Base-by-base conservation (phyloP, 2,888 invertebrate species). In the Helicoverpa assulta region DNA sequence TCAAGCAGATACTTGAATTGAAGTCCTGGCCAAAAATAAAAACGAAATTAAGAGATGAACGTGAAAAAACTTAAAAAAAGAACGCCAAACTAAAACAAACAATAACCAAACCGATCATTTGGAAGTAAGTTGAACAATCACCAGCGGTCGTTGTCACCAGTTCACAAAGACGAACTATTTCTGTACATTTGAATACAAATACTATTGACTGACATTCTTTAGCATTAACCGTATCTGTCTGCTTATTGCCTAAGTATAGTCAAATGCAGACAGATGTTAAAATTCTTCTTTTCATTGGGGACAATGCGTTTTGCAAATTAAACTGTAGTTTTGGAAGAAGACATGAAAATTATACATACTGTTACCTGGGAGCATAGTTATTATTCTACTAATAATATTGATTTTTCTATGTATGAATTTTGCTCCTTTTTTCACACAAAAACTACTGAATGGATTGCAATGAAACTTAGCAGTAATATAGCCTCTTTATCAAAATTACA, bases 151-250 rank as follows among this genome's bases (percentile, higher is more conserved):
- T 81, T 80, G 81, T 74, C 81, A 58, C 74, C 55, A 40, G 0
- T 43, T 66, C 14, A 66, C 80, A 79, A 78, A 74, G 63, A 62
- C 66, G 3, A 63, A 68, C 76, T 57, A 81, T 80, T 70, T 78
- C 67, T 72, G 43, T 55, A 64, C 67, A 80, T 81, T 78, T 81
- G 56, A 81, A 80, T 81, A 77, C 62, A 76, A 79, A 81, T 62
- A 74, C 29, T 40, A 70, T 60, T 81, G 66, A 61, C 60, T 26
- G 79, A 50, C 57, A 77, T 77, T 77, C 58, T 74, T 69, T 65
- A 53, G 57, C 58, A 55, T 64, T 37, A 54, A 51, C 29, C 33
- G 29, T 55, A 64, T 29, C 16, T 60, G 16, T 21, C 29, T n/a
- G 52, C 37, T 16, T 33, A n/a, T 10, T 40, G 50, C 53, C 10